Percentiles rank a stretch among this genome's conserved stretches.
phyloP scores from a whole-genome alignment of 2,797 vertebrate genomes.

The Amblyraja radiata region DNA sequence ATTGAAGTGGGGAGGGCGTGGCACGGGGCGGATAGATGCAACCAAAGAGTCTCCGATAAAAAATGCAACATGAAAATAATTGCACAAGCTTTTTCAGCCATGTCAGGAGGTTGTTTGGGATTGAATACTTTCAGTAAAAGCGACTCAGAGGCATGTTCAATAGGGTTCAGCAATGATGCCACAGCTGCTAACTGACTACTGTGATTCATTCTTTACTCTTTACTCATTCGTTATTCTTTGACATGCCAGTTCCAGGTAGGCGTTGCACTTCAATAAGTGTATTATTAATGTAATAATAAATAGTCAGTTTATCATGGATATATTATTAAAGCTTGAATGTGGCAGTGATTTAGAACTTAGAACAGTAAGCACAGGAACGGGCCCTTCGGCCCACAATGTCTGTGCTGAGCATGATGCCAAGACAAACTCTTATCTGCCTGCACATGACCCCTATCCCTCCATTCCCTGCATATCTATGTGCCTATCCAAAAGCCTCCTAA shows the following conservation, averaged over 20 bases:
- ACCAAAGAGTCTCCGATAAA: background rate
- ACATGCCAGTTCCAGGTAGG: background rate
- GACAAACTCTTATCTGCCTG: too few species aligned
- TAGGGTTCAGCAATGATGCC: background rate
- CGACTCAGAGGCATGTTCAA: background rate
- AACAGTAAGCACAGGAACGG: too few species aligned
- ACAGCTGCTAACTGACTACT: background rate
- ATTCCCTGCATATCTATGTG: too few species aligned
- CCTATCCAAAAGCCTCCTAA: too few species aligned
- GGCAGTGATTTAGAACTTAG: background rate
- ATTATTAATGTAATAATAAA: background rate
- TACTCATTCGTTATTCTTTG: background rate
- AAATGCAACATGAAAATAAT: background rate
- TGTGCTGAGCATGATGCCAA: too few species aligned
- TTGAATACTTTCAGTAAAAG: background rate
- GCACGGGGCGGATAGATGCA: too few species aligned
- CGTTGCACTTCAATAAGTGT: background rate
- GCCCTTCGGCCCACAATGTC: too few species aligned
- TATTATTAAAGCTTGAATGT: background rate
- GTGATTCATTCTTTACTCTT: background rate
- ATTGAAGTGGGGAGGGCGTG: too few species aligned
- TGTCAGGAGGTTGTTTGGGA: background rate
- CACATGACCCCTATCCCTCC: too few species aligned
- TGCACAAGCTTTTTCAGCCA: background rate
- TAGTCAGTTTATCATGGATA: background rate